Evolutionary conservation across 1,140 invertebrate species (phyloP), one percentile per base, ranked within the genome.

Genomic region (Platyscapa corneri): DNA sequence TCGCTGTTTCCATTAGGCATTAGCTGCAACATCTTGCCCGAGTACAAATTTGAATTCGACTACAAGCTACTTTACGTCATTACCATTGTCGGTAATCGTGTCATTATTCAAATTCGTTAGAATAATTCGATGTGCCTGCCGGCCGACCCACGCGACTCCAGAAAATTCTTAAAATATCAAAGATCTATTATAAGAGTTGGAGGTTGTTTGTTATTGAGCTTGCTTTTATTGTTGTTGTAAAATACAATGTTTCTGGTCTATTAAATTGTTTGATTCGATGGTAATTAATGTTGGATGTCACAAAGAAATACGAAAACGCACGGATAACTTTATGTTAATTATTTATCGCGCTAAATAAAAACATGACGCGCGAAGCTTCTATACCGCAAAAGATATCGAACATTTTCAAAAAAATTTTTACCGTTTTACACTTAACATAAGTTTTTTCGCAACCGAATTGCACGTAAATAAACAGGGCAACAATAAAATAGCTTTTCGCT

Each of bases 91-190:
- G 46, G 42, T 70, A 37, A 70, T 81, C 39, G 6, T 34, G 18
- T 53, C 18, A 32, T 56, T 82, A 82, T 72, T 34, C 32, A 82
- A 72, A 72, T 82, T 70, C 12, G 72, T 82, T 67, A 12, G 37
- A 82, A 72, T 34, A 46, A 56, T 53, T 32, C 10, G 27, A 39
- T 39, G 16, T n/a, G 32, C 10, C 20, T 8, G 34, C 77, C 53
- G 42, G 39, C 77, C 23, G 49, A 23, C 16, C 10, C 16, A 12
- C 12, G 27, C n/a, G 27, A 53, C 5, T 46, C 42, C 5, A 53
- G 16, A 53, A 27, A 60, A 27, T 60, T 27, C 23, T 60, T 1
- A 60, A 60, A 60, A 27, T 27, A 60, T 27, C 10, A 60, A 3
- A 10, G 27, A 10, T 27, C 3, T 27, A 27, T 60, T 60, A 60